A percentile compares a stretch with the other conserved stretches of the same genome.
Evolutionary conservation across 1,140 invertebrate genomes (phyloP).

Genomic region (Drosophila triauraria): DNA sequence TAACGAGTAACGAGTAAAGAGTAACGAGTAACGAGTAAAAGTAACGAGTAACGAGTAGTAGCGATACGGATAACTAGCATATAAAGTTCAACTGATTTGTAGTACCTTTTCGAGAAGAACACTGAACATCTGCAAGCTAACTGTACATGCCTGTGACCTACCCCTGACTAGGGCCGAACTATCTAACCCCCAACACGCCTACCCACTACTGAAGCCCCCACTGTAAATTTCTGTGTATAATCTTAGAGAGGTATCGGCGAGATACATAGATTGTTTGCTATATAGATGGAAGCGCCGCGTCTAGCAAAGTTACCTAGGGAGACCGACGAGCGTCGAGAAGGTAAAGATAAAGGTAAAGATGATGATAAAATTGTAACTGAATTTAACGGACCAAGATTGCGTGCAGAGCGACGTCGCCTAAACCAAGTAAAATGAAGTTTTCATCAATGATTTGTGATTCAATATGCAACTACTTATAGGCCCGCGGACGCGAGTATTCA

Average conservation of each 20-base stretch:
- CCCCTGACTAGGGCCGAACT: slow-evolving; percentile 28
- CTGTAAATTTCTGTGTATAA: slow-evolving; percentile 83
- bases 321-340: slow-evolving; percentile 5
- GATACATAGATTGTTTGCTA: slow-evolving; percentile 67
- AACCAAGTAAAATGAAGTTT: slow-evolving; percentile 81
- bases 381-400: slow-evolving; percentile 83
- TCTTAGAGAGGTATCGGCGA: slow-evolving; percentile 54
- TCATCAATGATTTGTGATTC: slow-evolving; percentile 85
- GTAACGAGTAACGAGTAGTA: slow-evolving; percentile 29
- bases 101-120: slow-evolving; percentile 73
- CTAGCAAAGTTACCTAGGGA: slow-evolving; percentile 32
- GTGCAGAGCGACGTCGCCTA: slow-evolving; percentile 81
- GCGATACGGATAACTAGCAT: slow-evolving; percentile 58
- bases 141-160: slow-evolving; percentile 72
- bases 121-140: slow-evolving; percentile 45
- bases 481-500: slow-evolving; percentile 54
- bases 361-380: slow-evolving; percentile 75
- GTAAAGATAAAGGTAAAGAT: not conserved
- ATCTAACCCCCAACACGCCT: slow-evolving; percentile 27
- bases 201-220: slow-evolving; percentile 37
- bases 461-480: slow-evolving; percentile 76
- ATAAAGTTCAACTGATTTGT: slow-evolving; percentile 80
- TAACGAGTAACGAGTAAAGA: slow-evolving; percentile 12
- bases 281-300: slow-evolving; percentile 64
- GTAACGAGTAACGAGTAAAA: slow-evolving; percentile 21